Base-by-base conservation (phyloP, 1,140 invertebrate species). In the Trichonephila clavipes region DNA sequence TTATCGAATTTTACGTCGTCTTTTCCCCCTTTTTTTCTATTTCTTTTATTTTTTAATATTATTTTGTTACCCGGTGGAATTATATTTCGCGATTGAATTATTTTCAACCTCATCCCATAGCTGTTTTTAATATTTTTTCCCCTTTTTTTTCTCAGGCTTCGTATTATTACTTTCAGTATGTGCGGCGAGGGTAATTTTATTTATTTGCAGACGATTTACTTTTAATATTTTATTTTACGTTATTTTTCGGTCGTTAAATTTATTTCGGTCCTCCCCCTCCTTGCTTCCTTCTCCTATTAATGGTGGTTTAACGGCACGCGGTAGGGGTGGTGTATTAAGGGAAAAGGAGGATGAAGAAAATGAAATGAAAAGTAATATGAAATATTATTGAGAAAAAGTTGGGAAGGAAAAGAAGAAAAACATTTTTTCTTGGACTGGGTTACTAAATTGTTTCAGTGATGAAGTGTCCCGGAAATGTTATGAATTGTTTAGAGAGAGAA, bases 81-180 rank as follows among this genome's bases (percentile, higher is more conserved):
- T 92, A 92, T 92, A 92, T 92, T 92, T 92, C 91, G 82, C 62
- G 91, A 92, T 92, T 92, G 91, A 92, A 92, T 92, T 92, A 92
- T 92, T 87, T 92, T 87, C 91, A 72, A 72, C 82, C 91, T 92
- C 82, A 61, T 51, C 61, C n/a, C 72, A 44, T 51, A 34, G 34
- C 12, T 14, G 44, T 89, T 72, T 89, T 72, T 77, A 77, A 77
- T 34, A 34, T 77, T 77, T 72, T 3, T 28, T 28, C 24, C 59
- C 12, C 88, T 72, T 40, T 90, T 90, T 90, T 21, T 81, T 72
- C 28, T 44, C 61, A 34, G 34, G 62, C 24, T 88, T 88, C 19
- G 62, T 82, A 40, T 81, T 81, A 77, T 90, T 90, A 90, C 66
- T 58, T 82, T 21, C 3, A 28, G 72, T 77, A 77, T 12, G 72